Evolutionary conservation across 30 jellyfish, hydroid and myxozoan genomes (phyloP).

Genomic region (Turritopsis rubra): DNA sequence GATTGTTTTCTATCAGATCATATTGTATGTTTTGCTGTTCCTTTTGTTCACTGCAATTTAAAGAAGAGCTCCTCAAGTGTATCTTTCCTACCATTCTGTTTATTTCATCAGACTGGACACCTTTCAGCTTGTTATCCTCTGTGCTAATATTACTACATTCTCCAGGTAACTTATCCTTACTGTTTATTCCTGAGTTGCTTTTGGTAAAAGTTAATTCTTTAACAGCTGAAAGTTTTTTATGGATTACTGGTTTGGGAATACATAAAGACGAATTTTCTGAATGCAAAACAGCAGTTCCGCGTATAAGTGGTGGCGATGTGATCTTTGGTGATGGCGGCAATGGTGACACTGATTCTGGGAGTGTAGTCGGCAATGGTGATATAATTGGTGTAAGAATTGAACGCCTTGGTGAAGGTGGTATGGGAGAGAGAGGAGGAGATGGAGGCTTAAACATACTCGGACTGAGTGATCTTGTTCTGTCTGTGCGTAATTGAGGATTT

Average conservation of each 20-base stretch:
- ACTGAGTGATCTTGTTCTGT: conserved; percentile 1
- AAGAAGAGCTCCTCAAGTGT: neutral
- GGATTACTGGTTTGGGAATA: conserved; percentile 24
- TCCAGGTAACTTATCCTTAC: neutral
- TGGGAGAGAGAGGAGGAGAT: conserved; percentile 88
- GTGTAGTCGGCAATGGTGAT: conserved; percentile 78
- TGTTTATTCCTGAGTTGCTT: neutral
- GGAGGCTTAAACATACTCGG: conserved; percentile 43
- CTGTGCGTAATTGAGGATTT: conserved; percentile 1
- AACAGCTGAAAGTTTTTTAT: neutral
- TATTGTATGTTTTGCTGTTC: neutral
- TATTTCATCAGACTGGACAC: neutral
- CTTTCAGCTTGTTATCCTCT: neutral
- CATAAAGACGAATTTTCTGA: conserved; percentile 23
- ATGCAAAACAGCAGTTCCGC: conserved; percentile 35
- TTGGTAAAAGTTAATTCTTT: neutral
- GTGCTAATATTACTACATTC: neutral
- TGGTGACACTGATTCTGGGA: conserved; percentile 68
- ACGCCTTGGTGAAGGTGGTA: conserved; percentile 77
- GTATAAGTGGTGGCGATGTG: conserved; percentile 53
- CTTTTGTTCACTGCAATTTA: neutral
- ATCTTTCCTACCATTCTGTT: neutral
- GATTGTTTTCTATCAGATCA: neutral
- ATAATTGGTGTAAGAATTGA: conserved; percentile 30
- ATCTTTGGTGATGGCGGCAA: conserved; percentile 64